Evolutionary conservation across 2,113 vertebrate genomes (phyloP), one percentile per base, ranked within the genome.

Genomic region (Brevimyrus niger): DNA sequence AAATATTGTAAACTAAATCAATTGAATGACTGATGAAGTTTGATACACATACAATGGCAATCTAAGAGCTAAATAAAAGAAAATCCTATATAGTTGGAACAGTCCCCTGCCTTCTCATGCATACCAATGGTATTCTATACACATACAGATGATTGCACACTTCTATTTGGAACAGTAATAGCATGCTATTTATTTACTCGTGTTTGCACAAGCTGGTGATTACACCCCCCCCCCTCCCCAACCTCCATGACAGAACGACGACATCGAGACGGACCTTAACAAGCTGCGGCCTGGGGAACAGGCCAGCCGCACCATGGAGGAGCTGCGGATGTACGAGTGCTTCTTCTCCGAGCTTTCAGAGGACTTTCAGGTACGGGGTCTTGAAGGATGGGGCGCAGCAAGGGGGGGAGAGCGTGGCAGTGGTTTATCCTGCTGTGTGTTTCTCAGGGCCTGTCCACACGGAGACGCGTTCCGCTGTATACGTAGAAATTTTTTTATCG

Each of bases 181-280:
- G 58, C 10, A 65, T 65, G 9, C 58, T 27, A 27, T 65, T 65
- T 65, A 3, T 65, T 65, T 65, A 3, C 58, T 61, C 58, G 0
- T 61, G 8, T 61, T 27, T 23, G 58, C 23, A 61, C 23, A 61
- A n/a, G 58, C 7, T 61, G n/a, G 58, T 10, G 58, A 10, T 27
- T 55, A 47, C 17, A 4, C 1, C 9, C 55, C 55, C 21, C 5
- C 23, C 58, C 2, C 8, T 9, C 61, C 61, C 91, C 42, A 17
- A 51, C 50, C 15, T 51, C 4, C 17, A 92, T 94, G 90, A 23
- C 94, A 99, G 98, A 98, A 99, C 91, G 97, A 99, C 88, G 98
- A 99, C 94, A 98, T 99, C 91, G 98, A 99, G 94, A 99, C 98
- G 0, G 98, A 99, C 94, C 95, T 99, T 91, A 97, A 96, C 93